These are phyloP conservation scores for Mechanitis messenoides DNA, from an alignment of 2,888 invertebrate genomes.

Conservation along the genomic window DNA sequence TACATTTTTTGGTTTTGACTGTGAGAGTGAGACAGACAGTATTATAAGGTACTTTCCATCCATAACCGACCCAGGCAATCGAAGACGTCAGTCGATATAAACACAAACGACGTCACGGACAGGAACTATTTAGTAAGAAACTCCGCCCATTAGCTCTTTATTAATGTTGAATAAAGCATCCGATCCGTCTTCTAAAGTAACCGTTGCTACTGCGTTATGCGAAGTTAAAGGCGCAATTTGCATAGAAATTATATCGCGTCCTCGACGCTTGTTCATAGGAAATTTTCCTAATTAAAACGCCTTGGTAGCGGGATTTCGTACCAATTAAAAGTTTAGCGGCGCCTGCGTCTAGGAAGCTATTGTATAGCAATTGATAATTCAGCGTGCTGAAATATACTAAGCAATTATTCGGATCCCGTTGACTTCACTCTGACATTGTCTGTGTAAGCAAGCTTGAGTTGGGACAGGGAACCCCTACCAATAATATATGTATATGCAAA, in stretches of 20 bases:
- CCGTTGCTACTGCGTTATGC: conserved; percentile 50
- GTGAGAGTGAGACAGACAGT: too few relatives aligned
- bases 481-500: not conserved
- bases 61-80: not conserved
- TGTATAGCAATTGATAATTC: conserved; percentile 27
- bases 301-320: conserved; percentile 68
- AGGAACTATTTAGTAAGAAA: conserved; percentile 15
- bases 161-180: conserved; percentile 27
- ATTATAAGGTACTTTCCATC: too few relatives aligned
- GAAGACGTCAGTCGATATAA: not conserved
- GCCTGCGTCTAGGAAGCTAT: conserved; percentile 26
- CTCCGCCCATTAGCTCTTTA: conserved; percentile 20
- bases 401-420: conserved; percentile 1
- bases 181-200: conserved; percentile 40
- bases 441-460: not conserved
- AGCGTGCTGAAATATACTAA: conserved; percentile 16
- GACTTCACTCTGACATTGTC: not conserved
- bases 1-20: too few relatives aligned
- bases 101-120: conserved; percentile 13
- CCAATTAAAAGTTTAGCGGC: conserved; percentile 72
- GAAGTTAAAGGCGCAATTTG: conserved; percentile 74
- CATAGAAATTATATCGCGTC: conserved; percentile 74
- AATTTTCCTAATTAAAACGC: conserved; percentile 75
- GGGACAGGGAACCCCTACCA: not conserved
- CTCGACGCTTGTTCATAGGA: conserved; percentile 65